Percentiles rank a stretch among this genome's conserved stretches.
Evolutionary conservation across 2,888 invertebrate species (phyloP).

Genomic region (Melieria omissa): DNA sequence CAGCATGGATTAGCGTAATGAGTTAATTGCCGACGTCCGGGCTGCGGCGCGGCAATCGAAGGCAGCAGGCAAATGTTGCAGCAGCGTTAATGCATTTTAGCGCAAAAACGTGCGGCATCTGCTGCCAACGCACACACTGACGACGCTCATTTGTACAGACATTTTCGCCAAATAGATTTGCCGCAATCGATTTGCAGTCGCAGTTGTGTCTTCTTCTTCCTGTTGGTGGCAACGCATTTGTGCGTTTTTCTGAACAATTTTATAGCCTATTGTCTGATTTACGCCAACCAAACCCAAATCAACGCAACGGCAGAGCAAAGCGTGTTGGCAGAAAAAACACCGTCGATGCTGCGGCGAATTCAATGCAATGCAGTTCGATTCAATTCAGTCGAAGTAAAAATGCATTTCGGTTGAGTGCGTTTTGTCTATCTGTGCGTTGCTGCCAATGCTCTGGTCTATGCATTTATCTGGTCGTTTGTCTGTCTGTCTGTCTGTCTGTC

Average conservation of each 20-base stretch:
- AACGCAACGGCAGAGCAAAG: not conserved
- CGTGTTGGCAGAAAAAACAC: not conserved
- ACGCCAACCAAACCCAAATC: not conserved
- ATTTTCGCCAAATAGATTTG: constrained; percentile 35
- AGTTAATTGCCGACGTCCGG: no score
- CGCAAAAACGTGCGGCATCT: no score
- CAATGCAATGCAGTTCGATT: not conserved
- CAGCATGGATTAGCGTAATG: no score
- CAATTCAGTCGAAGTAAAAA: constrained; percentile 7
- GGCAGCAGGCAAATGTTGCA: no score
- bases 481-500: constrained; percentile 24
- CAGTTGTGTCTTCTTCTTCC: not conserved
- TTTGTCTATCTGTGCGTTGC: not conserved
- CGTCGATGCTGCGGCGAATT: not conserved
- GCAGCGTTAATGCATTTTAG: no score
- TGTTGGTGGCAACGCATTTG: not conserved
- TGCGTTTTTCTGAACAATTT: not conserved
- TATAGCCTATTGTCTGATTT: not conserved
- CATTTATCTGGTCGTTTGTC: not conserved
- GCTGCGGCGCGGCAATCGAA: no score
- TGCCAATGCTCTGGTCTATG: no score
- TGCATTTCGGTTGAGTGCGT: constrained; percentile 9
- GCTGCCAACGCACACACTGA: not conserved
- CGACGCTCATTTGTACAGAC: constrained; percentile 35
- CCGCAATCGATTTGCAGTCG: constrained; percentile 10